phyloP scores from a whole-genome alignment of 2,888 invertebrate species.

The Cheilosia variabilis region DNA sequence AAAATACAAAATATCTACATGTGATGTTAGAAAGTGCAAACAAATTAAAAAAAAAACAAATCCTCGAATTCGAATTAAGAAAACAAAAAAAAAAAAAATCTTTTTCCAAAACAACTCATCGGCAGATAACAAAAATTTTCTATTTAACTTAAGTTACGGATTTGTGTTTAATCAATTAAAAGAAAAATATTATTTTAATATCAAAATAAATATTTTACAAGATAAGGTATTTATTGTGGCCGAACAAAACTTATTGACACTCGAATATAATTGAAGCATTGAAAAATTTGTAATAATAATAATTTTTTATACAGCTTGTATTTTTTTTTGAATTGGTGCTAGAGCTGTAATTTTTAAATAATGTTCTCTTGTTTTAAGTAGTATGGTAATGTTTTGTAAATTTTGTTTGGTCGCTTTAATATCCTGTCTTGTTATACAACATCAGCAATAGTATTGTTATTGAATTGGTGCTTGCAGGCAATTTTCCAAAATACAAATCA shows the following conservation, averaged over 20 bases:
- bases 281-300: not conserved
- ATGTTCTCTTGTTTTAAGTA: conserved; percentile 4
- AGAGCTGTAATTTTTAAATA: not conserved
- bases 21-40: conserved; percentile 6
- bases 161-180: conserved; percentile 46
- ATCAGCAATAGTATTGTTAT: not conserved
- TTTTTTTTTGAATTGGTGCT: too few species aligned
- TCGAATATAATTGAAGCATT: conserved; percentile 39
- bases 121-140: not conserved
- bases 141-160: conserved; percentile 53
- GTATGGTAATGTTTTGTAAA: conserved; percentile 53
- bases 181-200: conserved; percentile 44
- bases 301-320: not conserved
- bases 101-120: not conserved
- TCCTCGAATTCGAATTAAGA: not conserved
- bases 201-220: conserved; percentile 56
- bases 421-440: conserved; percentile 25
- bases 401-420: conserved; percentile 67
- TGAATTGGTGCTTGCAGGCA: conserved; percentile 62
- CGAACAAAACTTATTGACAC: conserved; percentile 62
- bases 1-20: not conserved
- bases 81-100: not conserved
- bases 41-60: conserved; percentile 1
- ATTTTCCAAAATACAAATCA: not conserved
- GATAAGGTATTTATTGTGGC: conserved; percentile 71